These are phyloP conservation scores for Conchocele bisecta DNA, from an alignment of 2,888 invertebrate species.

Conservation along the genomic window DNA sequence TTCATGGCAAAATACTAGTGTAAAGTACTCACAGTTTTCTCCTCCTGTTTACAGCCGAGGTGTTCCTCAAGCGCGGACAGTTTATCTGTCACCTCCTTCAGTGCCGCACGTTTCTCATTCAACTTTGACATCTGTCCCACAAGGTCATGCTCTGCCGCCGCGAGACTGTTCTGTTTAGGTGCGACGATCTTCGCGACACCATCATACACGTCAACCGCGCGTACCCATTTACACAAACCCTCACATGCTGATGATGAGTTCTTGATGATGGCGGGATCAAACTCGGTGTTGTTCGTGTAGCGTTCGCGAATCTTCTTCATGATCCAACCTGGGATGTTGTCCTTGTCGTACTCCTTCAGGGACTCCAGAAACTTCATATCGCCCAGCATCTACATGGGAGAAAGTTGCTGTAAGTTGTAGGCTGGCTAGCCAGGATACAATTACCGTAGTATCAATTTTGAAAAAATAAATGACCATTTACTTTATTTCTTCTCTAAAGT, in stretches of 20 bases:
- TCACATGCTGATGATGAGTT: slow-evolving; percentile 82
- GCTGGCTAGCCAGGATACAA: too few species aligned
- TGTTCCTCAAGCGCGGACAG: slow-evolving; percentile 77
- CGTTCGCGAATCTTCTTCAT: slow-evolving; percentile 80
- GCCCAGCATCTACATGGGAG: slow-evolving; percentile 77
- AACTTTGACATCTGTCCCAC: slow-evolving; percentile 78
- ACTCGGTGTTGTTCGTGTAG: slow-evolving; percentile 80
- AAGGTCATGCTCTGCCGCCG: slow-evolving; percentile 74
- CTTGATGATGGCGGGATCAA: slow-evolving; percentile 80
- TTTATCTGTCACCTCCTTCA: slow-evolving; percentile 79
- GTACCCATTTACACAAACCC: slow-evolving; percentile 82
- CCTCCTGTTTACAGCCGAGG: slow-evolving; percentile 77
- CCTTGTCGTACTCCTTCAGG: slow-evolving; percentile 82
- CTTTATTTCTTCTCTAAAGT: too few species aligned
- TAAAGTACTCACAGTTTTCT: slow-evolving; percentile 72
- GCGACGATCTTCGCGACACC: slow-evolving; percentile 82
- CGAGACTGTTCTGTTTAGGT: slow-evolving; percentile 79
- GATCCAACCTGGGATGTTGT: slow-evolving; percentile 78
- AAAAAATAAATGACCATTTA: too few species aligned
- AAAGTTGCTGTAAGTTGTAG: too few species aligned
- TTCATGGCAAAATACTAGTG: neutral
- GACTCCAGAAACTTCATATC: slow-evolving; percentile 81
- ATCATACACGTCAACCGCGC: slow-evolving; percentile 81
- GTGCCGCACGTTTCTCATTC: slow-evolving; percentile 77
- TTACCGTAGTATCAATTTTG: too few species aligned